These are phyloP conservation scores for Conops quadrifasciatus DNA, from an alignment of 2,888 invertebrate genomes.

Conservation along the genomic window DNA sequence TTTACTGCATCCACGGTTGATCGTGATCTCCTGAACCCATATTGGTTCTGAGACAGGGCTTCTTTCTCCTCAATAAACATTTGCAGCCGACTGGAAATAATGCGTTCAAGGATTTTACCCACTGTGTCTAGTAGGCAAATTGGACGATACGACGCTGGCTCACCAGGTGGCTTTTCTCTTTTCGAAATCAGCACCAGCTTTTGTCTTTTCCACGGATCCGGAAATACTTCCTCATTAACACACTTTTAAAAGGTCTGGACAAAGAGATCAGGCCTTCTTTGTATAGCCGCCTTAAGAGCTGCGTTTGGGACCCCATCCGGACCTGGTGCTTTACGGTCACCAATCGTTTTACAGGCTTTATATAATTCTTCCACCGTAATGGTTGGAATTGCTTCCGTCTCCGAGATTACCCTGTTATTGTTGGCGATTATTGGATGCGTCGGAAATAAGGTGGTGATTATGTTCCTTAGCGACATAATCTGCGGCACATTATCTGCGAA, in stretches of 20 bases:
- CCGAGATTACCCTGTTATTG: no score
- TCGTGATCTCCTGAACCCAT: neutral
- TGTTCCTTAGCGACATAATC: neutral
- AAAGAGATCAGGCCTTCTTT: neutral
- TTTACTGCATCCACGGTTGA: neutral
- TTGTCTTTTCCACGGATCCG: neutral
- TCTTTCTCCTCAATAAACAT: no score
- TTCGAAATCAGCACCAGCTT: neutral
- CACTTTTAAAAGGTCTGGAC: neutral
- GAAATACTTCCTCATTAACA: neutral
- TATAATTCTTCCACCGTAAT: no score
- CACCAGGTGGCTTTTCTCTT: neutral
- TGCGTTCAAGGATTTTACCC: neutral
- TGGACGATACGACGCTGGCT: neutral
- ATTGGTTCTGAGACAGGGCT: neutral
- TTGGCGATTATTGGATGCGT: no score
- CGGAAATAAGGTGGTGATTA: neutral
- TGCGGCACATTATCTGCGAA: neutral
- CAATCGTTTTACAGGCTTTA: no score
- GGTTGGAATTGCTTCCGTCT: no score
- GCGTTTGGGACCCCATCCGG: no score
- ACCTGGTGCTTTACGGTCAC: no score
- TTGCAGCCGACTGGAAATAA: neutral
- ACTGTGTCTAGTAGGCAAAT: neutral
- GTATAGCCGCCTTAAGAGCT: no score